These are phyloP conservation scores for Strix uralensis DNA, from an alignment of 2,113 vertebrate genomes.

Conservation along the genomic window DNA sequence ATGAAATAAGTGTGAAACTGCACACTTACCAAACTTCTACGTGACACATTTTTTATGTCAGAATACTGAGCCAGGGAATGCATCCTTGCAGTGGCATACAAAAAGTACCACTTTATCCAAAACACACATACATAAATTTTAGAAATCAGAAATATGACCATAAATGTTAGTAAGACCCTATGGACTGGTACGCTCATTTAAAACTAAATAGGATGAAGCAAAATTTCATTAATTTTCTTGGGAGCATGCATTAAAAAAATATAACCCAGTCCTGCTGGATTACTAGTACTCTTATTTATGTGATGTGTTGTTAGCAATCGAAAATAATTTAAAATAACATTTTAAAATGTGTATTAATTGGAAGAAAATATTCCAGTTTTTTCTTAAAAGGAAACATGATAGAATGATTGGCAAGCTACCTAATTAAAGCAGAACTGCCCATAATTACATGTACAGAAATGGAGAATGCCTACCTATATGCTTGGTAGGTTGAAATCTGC, in stretches of 20 bases:
- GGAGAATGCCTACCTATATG: constrained; percentile 10
- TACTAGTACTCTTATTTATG: constrained; percentile 5
- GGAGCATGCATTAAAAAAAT: background rate
- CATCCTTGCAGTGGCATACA: background rate
- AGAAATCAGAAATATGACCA: constrained; percentile 4
- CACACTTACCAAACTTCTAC: background rate
- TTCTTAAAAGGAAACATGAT: constrained; percentile 33
- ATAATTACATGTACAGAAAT: constrained; percentile 29
- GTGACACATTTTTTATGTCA: background rate
- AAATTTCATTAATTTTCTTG: constrained; percentile 22
- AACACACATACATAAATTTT: background rate
- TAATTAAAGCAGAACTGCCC: constrained; percentile 46
- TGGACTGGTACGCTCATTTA: background rate
- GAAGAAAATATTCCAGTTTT: background rate
- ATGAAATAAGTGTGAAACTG: background rate
- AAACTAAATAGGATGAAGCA: constrained; percentile 15
- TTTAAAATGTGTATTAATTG: constrained; percentile 46
- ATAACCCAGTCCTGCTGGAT: background rate
- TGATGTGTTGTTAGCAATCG: background rate
- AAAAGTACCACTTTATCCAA: background rate
- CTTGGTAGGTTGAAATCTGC: background rate
- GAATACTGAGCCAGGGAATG: background rate
- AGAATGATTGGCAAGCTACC: constrained; percentile 19
- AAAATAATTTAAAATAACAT: constrained; percentile 46
- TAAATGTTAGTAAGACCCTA: background rate